Base-by-base conservation (phyloP, 2,797 vertebrate genomes). In the Trichosurus vulpecula region DNA sequence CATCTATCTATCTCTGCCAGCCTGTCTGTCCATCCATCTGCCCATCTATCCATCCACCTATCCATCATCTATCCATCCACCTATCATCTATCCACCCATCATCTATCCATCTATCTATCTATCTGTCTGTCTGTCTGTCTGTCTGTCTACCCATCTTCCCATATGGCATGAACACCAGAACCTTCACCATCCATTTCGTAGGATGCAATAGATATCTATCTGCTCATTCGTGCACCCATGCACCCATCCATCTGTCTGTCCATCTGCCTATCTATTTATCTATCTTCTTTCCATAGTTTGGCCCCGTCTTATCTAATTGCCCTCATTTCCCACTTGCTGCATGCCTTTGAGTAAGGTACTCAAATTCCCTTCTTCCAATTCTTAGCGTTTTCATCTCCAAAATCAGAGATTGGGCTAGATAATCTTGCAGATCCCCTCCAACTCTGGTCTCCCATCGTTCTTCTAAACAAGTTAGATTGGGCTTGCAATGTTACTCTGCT, bases 291-390 rank as follows among this genome's bases (percentile, higher is more conserved):
- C 19, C 9, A 81, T 81, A 41, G 66, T 81, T 81, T 47, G 8
- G 2, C 1, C 8, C 19, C n/a, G 81, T 41, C 6, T 81, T 47
- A 41, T 47, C 22, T 47, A 81, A 22, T 91, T 90, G 53, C 27
- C 90, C 53, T 54, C 51, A 81, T 92, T 95, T 90, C 61, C 52
- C 51, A 52, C 74, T 93, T 53, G 54, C 25, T 54, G 12, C 47
- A 52, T 92, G 27, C 53, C 66, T 66, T 74, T 74, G 89, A 94
- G 53, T 29, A 74, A 91, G 11, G 30, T 51, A 51, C 19, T 54
- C 87, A 54, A 25, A n/a, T 94, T 95, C 51, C 25, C 57, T 81
- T 54, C 11, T 51, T 95, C 29, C 56, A 89, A 93, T n/a, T 35
- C 53, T 10, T 66, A 66, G 66, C 8, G 8, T 81, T 8, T 81